phyloP scores from a whole-genome alignment of 92 coral and sea anemone genomes.

The Galaxea fascicularis region DNA sequence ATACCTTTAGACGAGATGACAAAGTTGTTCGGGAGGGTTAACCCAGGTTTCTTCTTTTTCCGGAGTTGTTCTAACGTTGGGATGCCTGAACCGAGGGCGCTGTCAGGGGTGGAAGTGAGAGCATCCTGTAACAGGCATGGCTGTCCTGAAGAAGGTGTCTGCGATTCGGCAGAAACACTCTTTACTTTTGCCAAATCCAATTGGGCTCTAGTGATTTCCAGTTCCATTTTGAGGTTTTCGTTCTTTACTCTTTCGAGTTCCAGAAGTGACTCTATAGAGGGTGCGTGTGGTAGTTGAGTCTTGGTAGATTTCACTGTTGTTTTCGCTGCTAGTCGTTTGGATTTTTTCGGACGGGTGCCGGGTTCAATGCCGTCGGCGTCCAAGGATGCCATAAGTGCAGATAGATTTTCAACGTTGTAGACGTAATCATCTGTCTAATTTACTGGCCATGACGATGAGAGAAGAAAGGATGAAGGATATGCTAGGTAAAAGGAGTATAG shows the following conservation, averaged over 20 bases:
- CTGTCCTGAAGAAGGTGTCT: too few relatives aligned
- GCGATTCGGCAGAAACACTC: too few relatives aligned
- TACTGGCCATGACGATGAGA: too few relatives aligned
- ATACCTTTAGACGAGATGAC: slow-evolving; percentile 56
- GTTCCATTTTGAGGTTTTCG: too few relatives aligned
- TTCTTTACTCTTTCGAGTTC: slow-evolving; percentile 27
- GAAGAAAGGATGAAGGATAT: not conserved
- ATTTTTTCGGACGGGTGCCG: slow-evolving; percentile 4
- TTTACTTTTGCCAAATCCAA: too few relatives aligned
- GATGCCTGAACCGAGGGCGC: not conserved
- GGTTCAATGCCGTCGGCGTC: not conserved
- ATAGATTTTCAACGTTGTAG: not conserved
- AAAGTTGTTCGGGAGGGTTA: slow-evolving; percentile 35
- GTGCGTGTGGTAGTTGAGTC: not conserved
- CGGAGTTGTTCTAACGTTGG: slow-evolving; percentile 4
- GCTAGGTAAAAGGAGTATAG: not conserved
- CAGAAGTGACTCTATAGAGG: slow-evolving; percentile 10
- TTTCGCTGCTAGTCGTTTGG: not conserved
- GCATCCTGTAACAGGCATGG: slow-evolving; percentile 6
- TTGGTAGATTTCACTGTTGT: not conserved
- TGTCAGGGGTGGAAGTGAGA: slow-evolving; percentile 14
- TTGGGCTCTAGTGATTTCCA: too few relatives aligned
- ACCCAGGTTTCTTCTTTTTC: slow-evolving; percentile 33
- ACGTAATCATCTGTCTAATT: not conserved
- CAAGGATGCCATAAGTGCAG: too few relatives aligned